Conservation (phyloP, 2,797 vertebrate genomes). For the Hydrolagus colliei region DNA sequence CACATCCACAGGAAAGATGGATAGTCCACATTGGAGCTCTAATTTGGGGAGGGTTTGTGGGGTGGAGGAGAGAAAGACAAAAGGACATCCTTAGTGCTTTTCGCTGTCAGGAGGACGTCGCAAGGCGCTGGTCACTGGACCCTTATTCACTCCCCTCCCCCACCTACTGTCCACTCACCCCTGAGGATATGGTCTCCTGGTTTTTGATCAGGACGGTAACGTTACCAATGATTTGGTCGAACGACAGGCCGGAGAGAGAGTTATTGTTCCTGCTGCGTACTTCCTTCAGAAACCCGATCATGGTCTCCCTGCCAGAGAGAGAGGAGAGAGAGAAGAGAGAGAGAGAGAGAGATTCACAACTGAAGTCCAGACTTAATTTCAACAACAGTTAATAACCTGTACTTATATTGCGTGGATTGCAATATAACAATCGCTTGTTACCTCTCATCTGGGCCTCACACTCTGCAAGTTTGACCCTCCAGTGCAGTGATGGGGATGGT, state of each 20-base stretch:
- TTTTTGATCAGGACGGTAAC: constrained; percentile 20
- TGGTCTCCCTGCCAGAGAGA: neutral
- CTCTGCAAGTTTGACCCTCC: too few relatives aligned
- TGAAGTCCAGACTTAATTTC: neutral
- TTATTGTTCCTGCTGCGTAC: constrained; percentile 19
- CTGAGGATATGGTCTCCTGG: neutral
- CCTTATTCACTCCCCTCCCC: too few relatives aligned
- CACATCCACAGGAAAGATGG: neutral
- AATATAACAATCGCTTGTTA: too few relatives aligned
- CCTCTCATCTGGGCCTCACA: too few relatives aligned
- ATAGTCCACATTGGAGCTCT: constrained; percentile 4
- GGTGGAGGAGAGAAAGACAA: too few relatives aligned
- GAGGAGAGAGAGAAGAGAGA: too few relatives aligned
- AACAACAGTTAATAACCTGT: too few relatives aligned
- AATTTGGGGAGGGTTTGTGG: neutral
- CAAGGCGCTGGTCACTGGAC: too few relatives aligned
- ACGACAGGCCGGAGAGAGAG: constrained; percentile 14
- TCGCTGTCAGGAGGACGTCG: too few relatives aligned
- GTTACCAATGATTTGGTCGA: constrained; percentile 23
- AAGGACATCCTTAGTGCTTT: too few relatives aligned
- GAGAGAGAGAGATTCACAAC: neutral
- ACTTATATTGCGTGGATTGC: too few relatives aligned
- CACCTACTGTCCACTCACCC: neutral
- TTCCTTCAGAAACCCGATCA: constrained; percentile 11
- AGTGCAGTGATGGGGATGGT: too few relatives aligned